Evolutionary conservation across 1,140 invertebrate species (phyloP), one percentile per base, ranked within the genome.

Genomic region (Drosophila bifasciata): DNA sequence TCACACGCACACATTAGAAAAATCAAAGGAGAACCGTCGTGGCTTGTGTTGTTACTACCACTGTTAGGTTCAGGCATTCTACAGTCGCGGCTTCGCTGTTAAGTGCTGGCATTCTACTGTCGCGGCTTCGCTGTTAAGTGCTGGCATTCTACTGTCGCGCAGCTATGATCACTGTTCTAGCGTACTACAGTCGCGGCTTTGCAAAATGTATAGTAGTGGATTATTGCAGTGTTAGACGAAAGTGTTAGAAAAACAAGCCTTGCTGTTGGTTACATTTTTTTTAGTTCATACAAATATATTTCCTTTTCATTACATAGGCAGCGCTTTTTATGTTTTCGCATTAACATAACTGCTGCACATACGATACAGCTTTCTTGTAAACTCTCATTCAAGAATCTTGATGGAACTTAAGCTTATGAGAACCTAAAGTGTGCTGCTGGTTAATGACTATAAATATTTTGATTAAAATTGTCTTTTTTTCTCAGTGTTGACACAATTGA

Each of bases 221-320:
- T 76, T 58, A 46, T 41, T 58, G 60, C 52, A 66, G 58, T 43
- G 11, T 68, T 39, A 39, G 13, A 39, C 11, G 40, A 41, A 21
- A 23, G 66, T 68, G 79, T 85, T 77, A 85, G 45, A 46, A 86
- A 85, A 85, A 79, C 80, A 74, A 75, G 72, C 72, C 21, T 69
- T 43, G 55, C 61, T 15, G 46, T 25, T 44, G 56, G 50, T 74
- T 70, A 76, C 55, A 5, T 70, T 51, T 17, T 68, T 84, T 84
- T 83, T 77, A 86, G 81, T 85, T 77, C 80, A 81, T 85, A 85
- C 77, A 85, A 85, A 85, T 86, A 85, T 85, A 81, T 81, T 86
- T 85, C 60, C 45, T 68, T 70, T 77, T 81, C 32, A 84, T 75
- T 84, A 78, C 53, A 83, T 60, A 67, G 72, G 60, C 75, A 78